Base-by-base conservation (phyloP, 2,113 vertebrate species). In the Nesoenas mayeri region DNA sequence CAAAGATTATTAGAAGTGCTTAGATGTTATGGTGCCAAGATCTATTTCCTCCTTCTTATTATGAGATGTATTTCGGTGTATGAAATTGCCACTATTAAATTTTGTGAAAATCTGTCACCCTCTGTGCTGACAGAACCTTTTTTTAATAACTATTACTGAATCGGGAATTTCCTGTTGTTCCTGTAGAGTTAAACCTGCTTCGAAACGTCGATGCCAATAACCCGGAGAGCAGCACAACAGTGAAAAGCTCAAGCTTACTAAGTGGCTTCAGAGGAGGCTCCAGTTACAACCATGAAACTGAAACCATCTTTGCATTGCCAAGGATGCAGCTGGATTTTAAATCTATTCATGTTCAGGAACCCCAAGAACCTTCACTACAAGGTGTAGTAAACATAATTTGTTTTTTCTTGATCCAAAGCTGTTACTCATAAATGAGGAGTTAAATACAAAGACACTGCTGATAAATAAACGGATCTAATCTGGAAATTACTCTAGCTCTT, bases 261-360 rank as follows among this genome's bases (percentile, higher is more conserved):
- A 99, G 99, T 88, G 99, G 98, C 75, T 99, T 99, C 97, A 98
- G 99, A 88, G 99, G 99, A 73, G 97, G 98, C 38, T 99, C 99
- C 91, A 99, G 98, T 97, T 99, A 99, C 96, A 99, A 99, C 97
- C 99, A 99, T 34, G 99, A 99, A 97, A 99, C 99, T 0, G 99
- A 99, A 98, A 99, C 99, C 19, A 99, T 99, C 96, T 99, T 99
- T 85, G 99, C 99, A 10, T 97, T 99, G 83, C 99, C 99, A 89
- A 98, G 99, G 94, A 99, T 99, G 99, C 99, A 99, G 93, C 98
- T 99, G 88, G 99, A 99, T 97, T 99, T 99, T 90, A 99, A 99
- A 92, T 99, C 99, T 74, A 99, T 99, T 96, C 99, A 99, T 10
- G 98, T 99, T 36, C 99, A 99, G 64, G 99, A 99, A 74, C 99